Percentiles rank a stretch among this genome's conserved stretches.
Evolutionary conservation across 2,888 invertebrate species (phyloP).

Genomic region (Amiota mariae): DNA sequence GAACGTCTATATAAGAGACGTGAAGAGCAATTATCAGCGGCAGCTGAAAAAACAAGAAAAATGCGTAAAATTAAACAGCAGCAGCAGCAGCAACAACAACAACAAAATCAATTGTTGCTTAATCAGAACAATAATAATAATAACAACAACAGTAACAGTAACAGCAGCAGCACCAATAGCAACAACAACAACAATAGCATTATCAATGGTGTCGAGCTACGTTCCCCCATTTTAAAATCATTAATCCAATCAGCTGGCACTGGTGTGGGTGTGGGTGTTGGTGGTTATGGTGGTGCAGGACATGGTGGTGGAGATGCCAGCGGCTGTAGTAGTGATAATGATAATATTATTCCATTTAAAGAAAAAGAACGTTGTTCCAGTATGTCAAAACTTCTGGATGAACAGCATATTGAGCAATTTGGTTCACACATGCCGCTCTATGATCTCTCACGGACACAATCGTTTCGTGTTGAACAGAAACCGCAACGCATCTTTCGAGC

Average conservation of each 20-base stretch:
- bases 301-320: neutral
- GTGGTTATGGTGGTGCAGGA: too few species aligned
- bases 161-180: too few species aligned
- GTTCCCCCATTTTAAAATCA: neutral
- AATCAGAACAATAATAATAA: slow-evolving; percentile 30
- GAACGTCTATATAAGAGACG: slow-evolving; percentile 69
- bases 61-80: slow-evolving; percentile 73
- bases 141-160: slow-evolving; percentile 48
- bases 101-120: neutral
- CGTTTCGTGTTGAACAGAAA: slow-evolving; percentile 81
- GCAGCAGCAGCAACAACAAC: slow-evolving; percentile 29
- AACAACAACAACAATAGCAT: too few species aligned
- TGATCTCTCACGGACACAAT: slow-evolving; percentile 89
- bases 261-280: neutral
- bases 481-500: slow-evolving; percentile 88
- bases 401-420: slow-evolving; percentile 75
- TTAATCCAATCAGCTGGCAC: neutral
- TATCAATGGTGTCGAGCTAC: neutral
- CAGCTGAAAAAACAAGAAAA: slow-evolving; percentile 78
- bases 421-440: slow-evolving; percentile 72
- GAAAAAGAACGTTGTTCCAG: slow-evolving; percentile 90
- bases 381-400: slow-evolving; percentile 87
- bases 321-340: too few species aligned
- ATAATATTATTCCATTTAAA: slow-evolving; percentile 68
- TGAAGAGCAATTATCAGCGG: slow-evolving; percentile 73